A percentile compares a stretch with the other conserved stretches of the same genome.
These are phyloP conservation scores for Conus ventricosus DNA, from an alignment of 1,140 invertebrate species.

Conservation along the genomic window DNA sequence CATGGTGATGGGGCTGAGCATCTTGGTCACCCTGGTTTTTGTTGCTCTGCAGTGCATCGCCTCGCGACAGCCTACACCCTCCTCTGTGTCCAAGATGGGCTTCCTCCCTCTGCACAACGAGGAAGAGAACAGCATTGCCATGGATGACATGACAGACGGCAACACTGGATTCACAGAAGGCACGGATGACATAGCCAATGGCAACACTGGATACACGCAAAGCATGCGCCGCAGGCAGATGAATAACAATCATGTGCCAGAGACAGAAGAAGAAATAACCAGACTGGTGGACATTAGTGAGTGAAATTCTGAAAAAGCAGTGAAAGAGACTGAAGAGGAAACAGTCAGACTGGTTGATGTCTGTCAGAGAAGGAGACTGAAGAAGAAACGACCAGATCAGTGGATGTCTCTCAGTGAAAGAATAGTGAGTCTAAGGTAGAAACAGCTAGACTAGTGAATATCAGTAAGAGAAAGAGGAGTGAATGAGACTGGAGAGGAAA, in stretches of 20 bases:
- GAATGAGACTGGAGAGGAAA: too few species aligned
- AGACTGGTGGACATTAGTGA: slow-evolving; percentile 43
- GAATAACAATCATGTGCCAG: slow-evolving; percentile 16
- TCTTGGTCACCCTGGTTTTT: slow-evolving; percentile 58
- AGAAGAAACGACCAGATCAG: too few species aligned
- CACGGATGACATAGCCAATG: slow-evolving; percentile 19
- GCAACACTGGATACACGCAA: slow-evolving; percentile 22
- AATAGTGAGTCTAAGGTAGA: too few species aligned
- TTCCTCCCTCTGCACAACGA: slow-evolving; percentile 39
- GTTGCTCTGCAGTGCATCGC: slow-evolving; percentile 67
- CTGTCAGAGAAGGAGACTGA: too few species aligned
- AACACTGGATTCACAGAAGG: slow-evolving; percentile 17
- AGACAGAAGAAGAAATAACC: slow-evolving; percentile 28
- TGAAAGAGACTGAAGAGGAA: background rate
- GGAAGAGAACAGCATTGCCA: slow-evolving; percentile 30
- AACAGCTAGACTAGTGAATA: too few species aligned
- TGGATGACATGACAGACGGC: slow-evolving; percentile 23
- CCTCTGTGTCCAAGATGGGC: slow-evolving; percentile 34
- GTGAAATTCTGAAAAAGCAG: background rate
- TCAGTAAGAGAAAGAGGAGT: too few species aligned
- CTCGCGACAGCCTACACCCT: slow-evolving; percentile 33
- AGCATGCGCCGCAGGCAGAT: background rate
- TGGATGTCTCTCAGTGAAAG: too few species aligned
- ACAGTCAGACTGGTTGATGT: too few species aligned
- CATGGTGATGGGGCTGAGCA: slow-evolving; percentile 57